phyloP scores from a whole-genome alignment of 1,140 invertebrate genomes.

The Bursaphelenchus mucronatus region DNA sequence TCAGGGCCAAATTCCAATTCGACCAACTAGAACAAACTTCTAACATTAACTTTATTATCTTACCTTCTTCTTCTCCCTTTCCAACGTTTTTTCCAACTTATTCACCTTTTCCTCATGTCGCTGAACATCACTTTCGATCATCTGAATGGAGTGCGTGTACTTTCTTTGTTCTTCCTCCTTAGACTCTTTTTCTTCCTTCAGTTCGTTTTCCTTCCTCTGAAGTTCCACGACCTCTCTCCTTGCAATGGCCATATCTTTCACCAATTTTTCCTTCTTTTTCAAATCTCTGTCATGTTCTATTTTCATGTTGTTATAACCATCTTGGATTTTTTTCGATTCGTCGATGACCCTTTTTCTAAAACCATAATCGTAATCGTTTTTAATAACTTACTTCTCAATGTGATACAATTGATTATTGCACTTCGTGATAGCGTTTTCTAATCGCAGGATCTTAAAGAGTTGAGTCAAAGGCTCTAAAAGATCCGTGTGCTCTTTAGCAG shows the following conservation, averaged over 20 bases:
- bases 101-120: conserved; percentile 33
- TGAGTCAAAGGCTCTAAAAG: conserved; percentile 30
- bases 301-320: conserved; percentile 23
- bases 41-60: background rate
- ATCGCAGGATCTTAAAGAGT: conserved; percentile 29
- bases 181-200: conserved; percentile 26
- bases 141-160: conserved; percentile 21
- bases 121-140: conserved; percentile 31
- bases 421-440: conserved; percentile 46
- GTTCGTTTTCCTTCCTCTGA: conserved; percentile 17
- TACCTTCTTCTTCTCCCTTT: conserved; percentile 29
- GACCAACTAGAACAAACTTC: conserved; percentile 18
- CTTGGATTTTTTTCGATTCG: conserved; percentile 7
- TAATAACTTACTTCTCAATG: conserved; percentile 30
- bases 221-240: conserved; percentile 13
- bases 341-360: background rate
- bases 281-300: conserved; percentile 29
- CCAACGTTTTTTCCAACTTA: conserved; percentile 31
- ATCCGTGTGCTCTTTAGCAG: conserved; percentile 2
- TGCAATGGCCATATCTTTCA: conserved; percentile 26
- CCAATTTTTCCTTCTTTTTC: conserved; percentile 28
- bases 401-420: conserved; percentile 36
- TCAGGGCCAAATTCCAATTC: conserved; percentile 30
- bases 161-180: conserved; percentile 16
- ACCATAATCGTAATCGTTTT: background rate